Evolutionary conservation across 2,888 invertebrate species (phyloP), one percentile per base, ranked within the genome.

Genomic region (Pollenia griseotomentosa): DNA sequence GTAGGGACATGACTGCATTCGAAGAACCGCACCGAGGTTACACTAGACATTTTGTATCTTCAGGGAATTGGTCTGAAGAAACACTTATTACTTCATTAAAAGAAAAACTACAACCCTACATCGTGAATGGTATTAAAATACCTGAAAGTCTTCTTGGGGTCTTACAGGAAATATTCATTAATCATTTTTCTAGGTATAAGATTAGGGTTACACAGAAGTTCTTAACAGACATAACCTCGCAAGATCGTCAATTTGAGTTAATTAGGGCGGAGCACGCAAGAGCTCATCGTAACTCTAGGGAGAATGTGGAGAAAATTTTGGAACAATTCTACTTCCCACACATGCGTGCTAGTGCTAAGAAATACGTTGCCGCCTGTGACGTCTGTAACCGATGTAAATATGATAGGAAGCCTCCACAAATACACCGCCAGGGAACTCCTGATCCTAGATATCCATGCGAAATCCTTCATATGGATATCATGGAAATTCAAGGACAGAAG

Each of bases 291-390:
- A 79, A 78, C 23, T n/a, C 57, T 3, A 63, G 23, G 19, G 85
- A 78, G 51, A 85, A 78, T 59, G 68, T 10, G 16, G 73, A 63
- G 44, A 66, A 85, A 66, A 86, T 79, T 16, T 44, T 86, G 2
- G 66, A 75, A 16, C 68, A 74, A 46, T 86, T 71, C 11, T 86
- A 83, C 16, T 80, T 84, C n/a, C 74, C 79, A 10, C 19, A 84
- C 19, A 19, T 79, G 73, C 9, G 11, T 2, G 66, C 46, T 9
- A 11, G 12, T n/a, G 44, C 70, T 7, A 46, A 11, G 46, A 46
- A 33, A 10, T 85, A 12, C 42, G 33, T 16, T 6, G 16, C 6
- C 10, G 6, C 5, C 12, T 84, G 55, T 51, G 16, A 33, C 3
- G 33, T 33, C 33, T 33, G 33, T 33, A 33, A 33, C 33, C 33